Evolutionary conservation across 2,888 invertebrate genomes (phyloP).

Genomic region (Tipula helvola): DNA sequence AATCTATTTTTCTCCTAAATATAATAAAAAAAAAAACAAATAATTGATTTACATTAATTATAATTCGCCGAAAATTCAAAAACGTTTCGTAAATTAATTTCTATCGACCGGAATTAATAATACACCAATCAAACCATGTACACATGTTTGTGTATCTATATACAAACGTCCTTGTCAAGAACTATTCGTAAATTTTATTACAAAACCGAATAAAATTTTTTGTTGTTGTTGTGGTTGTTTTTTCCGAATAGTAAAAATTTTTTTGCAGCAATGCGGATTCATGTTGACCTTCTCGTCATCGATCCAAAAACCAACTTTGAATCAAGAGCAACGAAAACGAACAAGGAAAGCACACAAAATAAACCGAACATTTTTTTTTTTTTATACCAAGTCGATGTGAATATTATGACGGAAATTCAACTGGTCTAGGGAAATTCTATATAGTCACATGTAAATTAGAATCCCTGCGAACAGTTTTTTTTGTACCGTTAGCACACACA

Average conservation of each 20-base stretch:
- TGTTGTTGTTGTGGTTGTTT: too few species aligned
- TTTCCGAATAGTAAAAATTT: background rate
- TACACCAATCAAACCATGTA: background rate
- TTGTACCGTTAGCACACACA: background rate
- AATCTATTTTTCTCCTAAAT: background rate
- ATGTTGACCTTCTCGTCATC: background rate
- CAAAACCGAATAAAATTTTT: background rate
- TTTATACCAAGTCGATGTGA: background rate
- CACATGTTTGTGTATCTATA: background rate
- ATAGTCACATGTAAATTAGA: background rate
- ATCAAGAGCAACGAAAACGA: background rate
- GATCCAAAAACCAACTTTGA: background rate
- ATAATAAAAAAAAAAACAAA: background rate
- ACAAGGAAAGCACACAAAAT: background rate
- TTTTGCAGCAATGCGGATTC: background rate
- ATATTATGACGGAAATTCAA: background rate
- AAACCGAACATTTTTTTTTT: background rate
- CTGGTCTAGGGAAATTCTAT: background rate
- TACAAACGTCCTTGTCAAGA: background rate
- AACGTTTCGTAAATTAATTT: background rate
- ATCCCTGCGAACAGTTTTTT: background rate
- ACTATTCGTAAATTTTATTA: background rate
- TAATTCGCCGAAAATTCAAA: background rate
- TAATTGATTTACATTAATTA: background rate
- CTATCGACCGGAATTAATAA: background rate